Evolutionary conservation across 1,140 invertebrate genomes (phyloP), one percentile per base, ranked within the genome.

Genomic region (Holcopasites calliopsidis): DNA sequence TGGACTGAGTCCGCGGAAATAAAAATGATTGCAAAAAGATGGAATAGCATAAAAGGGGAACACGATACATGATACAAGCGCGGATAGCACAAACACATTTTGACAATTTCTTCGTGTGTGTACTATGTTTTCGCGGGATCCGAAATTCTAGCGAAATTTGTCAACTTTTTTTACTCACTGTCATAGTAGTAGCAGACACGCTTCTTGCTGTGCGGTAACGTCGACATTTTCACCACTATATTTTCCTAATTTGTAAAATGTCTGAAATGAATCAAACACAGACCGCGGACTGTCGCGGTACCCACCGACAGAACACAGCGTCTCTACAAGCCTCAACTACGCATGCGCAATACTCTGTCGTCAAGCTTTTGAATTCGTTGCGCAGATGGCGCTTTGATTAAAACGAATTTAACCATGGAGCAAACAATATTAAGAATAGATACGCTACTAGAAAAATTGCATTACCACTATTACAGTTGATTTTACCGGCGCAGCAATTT

Each of bases 171-270:
- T 49, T 92, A 97, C 97, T 97, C 94, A 99, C 98, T 98, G 90
- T 99, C 98, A 88, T 99, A 99, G 92, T 99, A 99, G 92, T 99
- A 99, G 91, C 98, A 99, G 70, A 99, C 97, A 90, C 96, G 94
- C 91, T 98, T 98, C 88, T 97, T 97, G 85, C 95, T 97, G 83
- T 97, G 97, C 13, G 95, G 94, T 92, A 95, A 93, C 88, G 95
- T 94, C 47, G 94, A 92, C 94, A 95, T 95, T 88, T 87, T 90
- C 50, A 33, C 35, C 2, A 40, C 70, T 76, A 78, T 72, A 71
- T 77, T 62, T 81, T n/a, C 33, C 72, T 66, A 33, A 78, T 77
- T 77, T 57, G 42, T 66, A 80, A 87, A 86, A 86, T 60, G 74
- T 28, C 62, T 55, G 44, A 77, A 62, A 75, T 35, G 82, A 88